Evolutionary conservation across 30 jellyfish, hydroid and myxozoan genomes (phyloP).

Genomic region (Aurelia sp.): DNA sequence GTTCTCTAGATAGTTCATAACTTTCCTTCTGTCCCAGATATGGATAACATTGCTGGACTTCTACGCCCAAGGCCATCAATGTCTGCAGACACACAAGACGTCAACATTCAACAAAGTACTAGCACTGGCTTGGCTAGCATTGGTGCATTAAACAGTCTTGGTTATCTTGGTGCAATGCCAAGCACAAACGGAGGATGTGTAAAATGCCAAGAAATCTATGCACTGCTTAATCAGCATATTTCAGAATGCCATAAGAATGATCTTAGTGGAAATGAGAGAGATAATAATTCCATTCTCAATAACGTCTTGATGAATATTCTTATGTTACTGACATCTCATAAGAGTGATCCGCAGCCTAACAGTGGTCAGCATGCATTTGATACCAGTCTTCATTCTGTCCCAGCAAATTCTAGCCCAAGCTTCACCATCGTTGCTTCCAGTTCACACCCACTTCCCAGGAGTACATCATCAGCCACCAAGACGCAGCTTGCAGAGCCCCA

Average conservation of each 20-base stretch:
- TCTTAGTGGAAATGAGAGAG: slow-evolving; percentile 51
- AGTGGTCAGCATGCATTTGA: slow-evolving; percentile 5
- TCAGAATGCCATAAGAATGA: slow-evolving; percentile 52
- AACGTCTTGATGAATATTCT: slow-evolving; percentile 76
- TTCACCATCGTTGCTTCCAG: slow-evolving; percentile 12
- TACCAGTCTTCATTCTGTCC: neutral
- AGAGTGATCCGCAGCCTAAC: slow-evolving; percentile 40
- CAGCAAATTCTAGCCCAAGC: slow-evolving; percentile 11
- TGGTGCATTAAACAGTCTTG: slow-evolving; percentile 14
- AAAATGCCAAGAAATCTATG: slow-evolving; percentile 83
- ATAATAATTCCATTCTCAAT: slow-evolving; percentile 48
- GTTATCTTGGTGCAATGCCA: slow-evolving; percentile 18
- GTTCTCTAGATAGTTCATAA: no score
- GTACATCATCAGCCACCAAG: neutral
- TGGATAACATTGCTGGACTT: slow-evolving; percentile 53
- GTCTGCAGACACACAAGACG: slow-evolving; percentile 10
- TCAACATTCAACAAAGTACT: neutral
- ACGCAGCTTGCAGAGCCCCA: slow-evolving; percentile 6
- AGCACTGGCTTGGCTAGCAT: slow-evolving; percentile 15
- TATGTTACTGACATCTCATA: slow-evolving; percentile 63
- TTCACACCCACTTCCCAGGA: slow-evolving; percentile 10
- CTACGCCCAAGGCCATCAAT: slow-evolving; percentile 26
- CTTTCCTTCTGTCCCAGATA: neutral
- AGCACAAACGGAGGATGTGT: slow-evolving; percentile 31
- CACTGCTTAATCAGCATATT: slow-evolving; percentile 64